Percentiles rank a stretch among this genome's conserved stretches.
Conservation (phyloP, 1,140 invertebrate species). For the Drosophila rhopaloa region DNA sequence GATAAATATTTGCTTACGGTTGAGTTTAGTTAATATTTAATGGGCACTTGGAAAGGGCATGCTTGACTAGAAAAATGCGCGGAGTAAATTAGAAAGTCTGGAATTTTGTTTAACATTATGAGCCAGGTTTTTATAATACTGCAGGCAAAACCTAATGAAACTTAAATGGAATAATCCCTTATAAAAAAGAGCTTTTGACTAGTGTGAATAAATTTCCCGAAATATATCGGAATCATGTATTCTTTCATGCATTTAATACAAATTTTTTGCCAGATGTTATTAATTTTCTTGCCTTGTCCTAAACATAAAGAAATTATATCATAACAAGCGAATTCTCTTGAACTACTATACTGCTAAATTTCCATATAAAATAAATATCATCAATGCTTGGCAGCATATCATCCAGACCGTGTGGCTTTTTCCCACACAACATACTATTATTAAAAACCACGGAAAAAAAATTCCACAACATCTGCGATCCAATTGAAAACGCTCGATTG, state of each 20-base stretch:
- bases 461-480: conserved; percentile 13
- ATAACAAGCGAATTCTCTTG: neutral
- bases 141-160: too few species aligned
- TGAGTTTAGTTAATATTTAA: conserved; percentile 11
- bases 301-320: neutral
- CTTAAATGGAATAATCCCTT: too few species aligned
- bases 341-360: neutral
- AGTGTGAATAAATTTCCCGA: too few species aligned
- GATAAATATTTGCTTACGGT: conserved; percentile 21
- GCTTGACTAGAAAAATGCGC: neutral
- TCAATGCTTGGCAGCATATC: neutral
- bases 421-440: conserved; percentile 5
- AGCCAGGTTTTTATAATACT: too few species aligned
- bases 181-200: too few species aligned
- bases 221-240: too few species aligned
- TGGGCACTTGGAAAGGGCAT: neutral
- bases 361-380: neutral
- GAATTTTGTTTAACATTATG: neutral
- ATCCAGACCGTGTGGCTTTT: neutral
- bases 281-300: too few species aligned
- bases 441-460: conserved; percentile 1
- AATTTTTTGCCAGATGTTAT: too few species aligned
- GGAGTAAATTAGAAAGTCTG: neutral
- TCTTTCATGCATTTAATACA: too few species aligned
- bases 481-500: conserved; percentile 27